Evolutionary conservation across 2,888 invertebrate genomes (phyloP).

Genomic region (Spilosoma lubricipeda): DNA sequence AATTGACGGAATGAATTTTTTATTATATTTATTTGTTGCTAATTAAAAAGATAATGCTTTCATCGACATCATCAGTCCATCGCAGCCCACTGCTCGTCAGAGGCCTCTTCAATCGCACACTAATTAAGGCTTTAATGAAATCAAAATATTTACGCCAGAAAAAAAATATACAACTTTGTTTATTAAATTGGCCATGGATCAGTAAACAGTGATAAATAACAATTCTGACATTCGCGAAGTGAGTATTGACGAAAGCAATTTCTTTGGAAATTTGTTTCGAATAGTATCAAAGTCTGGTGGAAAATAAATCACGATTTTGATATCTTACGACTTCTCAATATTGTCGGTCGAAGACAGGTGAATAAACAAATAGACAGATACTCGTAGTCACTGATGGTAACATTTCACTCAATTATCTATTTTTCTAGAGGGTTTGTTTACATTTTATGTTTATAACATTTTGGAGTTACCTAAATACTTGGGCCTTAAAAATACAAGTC

Average conservation of each 20-base stretch:
- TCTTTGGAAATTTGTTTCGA: constrained; percentile 67
- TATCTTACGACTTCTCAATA: constrained; percentile 26
- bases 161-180: constrained; percentile 23
- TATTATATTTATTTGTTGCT: too few relatives aligned
- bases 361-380: constrained; percentile 41
- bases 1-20: too few relatives aligned
- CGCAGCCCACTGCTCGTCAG: too few relatives aligned
- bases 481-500: not conserved
- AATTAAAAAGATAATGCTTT: too few relatives aligned
- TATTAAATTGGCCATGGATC: constrained; percentile 35
- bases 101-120: too few relatives aligned
- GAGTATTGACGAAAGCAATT: constrained; percentile 73
- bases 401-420: constrained; percentile 8
- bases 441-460: not conserved
- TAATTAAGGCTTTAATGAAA: not conserved
- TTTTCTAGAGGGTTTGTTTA: constrained; percentile 8
- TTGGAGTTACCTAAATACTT: constrained; percentile 3
- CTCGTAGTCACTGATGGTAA: constrained; percentile 24
- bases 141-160: not conserved
- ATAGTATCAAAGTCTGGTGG: constrained; percentile 57
- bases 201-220: constrained; percentile 73
- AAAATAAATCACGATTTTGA: constrained; percentile 63
- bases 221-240: constrained; percentile 67
- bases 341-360: constrained; percentile 27
- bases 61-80: too few relatives aligned